Conservation (phyloP, 1,140 invertebrate species). For the Melitaea cinxia region DNA sequence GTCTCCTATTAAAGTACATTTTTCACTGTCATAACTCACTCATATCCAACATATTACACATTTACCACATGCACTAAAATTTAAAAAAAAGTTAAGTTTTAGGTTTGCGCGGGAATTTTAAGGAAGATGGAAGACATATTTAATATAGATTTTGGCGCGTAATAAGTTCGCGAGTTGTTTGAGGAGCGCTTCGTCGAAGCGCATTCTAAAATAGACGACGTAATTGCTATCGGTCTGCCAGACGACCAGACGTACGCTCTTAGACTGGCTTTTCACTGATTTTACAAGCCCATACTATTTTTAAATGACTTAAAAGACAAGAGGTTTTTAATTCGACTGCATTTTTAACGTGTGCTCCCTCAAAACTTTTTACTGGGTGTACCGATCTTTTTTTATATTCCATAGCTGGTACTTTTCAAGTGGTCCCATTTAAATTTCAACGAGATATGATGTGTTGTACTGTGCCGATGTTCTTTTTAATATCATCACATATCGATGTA, state of each 20-base stretch:
- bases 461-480: too few species aligned
- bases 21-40: constrained; percentile 4
- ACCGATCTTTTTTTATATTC: too few species aligned
- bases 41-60: constrained; percentile 24
- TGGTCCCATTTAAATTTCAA: too few species aligned
- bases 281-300: too few species aligned
- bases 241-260: constrained; percentile 59
- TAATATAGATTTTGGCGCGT: constrained; percentile 46
- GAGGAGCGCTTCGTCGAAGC: constrained; percentile 32
- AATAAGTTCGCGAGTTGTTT: constrained; percentile 24
- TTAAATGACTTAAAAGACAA: too few species aligned
- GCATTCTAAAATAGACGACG: constrained; percentile 67
- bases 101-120: constrained; percentile 34
- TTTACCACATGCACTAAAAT: constrained; percentile 19
- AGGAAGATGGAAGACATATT: constrained; percentile 38
- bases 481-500: too few species aligned
- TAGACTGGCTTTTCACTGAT: constrained; percentile 37
- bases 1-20: neutral
- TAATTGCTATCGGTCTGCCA: constrained; percentile 60
- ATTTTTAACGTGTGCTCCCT: too few species aligned
- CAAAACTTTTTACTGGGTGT: too few species aligned
- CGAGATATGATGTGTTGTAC: too few species aligned
- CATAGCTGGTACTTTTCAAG: too few species aligned
- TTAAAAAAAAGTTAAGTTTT: constrained; percentile 21
- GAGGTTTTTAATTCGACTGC: too few species aligned